These are phyloP conservation scores for Tachuris rubrigastra DNA, from an alignment of 2,113 vertebrate species.

Conservation along the genomic window DNA sequence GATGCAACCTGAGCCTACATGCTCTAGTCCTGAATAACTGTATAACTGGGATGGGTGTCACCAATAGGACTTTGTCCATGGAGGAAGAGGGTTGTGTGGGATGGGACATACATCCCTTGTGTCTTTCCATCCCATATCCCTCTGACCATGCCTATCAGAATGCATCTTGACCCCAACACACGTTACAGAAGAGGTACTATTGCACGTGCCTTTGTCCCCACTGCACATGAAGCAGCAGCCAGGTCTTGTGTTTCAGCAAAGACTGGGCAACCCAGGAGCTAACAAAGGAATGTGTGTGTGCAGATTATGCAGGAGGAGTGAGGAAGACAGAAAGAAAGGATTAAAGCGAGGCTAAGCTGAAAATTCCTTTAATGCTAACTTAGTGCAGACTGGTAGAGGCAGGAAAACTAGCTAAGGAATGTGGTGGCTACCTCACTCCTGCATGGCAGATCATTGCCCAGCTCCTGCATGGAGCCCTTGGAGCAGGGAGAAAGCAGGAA, in stretches of 20 bases:
- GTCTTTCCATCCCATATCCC: not conserved
- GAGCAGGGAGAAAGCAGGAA: not conserved
- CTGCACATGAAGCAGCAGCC: not conserved
- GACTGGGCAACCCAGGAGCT: not conserved
- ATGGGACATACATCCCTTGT: fast-evolving
- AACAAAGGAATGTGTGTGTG: not conserved
- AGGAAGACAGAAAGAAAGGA: not conserved
- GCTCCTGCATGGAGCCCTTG: not conserved
- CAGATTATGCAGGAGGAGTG: not conserved
- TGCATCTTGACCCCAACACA: not conserved
- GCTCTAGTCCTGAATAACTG: not conserved
- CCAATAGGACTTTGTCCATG: not conserved
- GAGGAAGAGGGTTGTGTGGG: not conserved
- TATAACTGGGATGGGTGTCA: not conserved
- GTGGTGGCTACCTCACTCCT: not conserved
- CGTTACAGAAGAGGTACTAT: not conserved
- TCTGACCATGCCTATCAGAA: not conserved
- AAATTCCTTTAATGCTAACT: not conserved
- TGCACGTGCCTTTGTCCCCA: fast-evolving
- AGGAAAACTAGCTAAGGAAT: not conserved
- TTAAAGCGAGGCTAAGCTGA: not conserved
- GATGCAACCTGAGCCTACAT: not conserved
- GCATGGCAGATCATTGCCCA: not conserved
- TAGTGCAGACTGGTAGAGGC: not conserved
- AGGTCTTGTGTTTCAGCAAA: not conserved